phyloP scores from a whole-genome alignment of 2,888 invertebrate genomes.

The Agrochola lychnidis region DNA sequence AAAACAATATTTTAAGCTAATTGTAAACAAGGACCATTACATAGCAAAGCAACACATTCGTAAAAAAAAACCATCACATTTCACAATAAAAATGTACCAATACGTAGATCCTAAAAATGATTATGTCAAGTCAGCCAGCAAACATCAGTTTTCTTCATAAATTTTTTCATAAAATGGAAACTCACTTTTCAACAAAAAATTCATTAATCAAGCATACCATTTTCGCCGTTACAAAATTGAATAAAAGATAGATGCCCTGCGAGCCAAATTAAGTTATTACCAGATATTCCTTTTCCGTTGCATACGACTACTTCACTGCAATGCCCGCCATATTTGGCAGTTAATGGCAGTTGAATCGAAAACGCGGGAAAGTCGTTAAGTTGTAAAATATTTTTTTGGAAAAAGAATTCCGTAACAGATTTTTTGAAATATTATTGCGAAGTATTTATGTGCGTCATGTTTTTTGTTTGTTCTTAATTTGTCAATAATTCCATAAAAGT shows the following conservation, averaged over 20 bases:
- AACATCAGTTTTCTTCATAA: neutral
- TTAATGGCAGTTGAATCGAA: slow-evolving; percentile 59
- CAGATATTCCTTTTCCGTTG: slow-evolving; percentile 71
- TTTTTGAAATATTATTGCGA: neutral
- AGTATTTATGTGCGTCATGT: neutral
- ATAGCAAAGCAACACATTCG: neutral
- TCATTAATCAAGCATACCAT: slow-evolving; percentile 72
- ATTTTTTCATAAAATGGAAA: slow-evolving; percentile 3
- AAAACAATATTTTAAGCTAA: neutral
- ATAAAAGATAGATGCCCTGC: slow-evolving; percentile 73
- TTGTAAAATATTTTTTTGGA: slow-evolving; percentile 31
- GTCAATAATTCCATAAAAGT: neutral
- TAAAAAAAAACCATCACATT: neutral
- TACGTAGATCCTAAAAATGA: neutral
- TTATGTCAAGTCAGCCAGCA: neutral
- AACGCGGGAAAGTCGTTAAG: slow-evolving; percentile 44
- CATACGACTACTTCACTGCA: slow-evolving; percentile 70
- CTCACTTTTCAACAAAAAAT: slow-evolving; percentile 2
- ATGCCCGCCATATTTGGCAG: slow-evolving; percentile 63
- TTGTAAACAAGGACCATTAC: neutral
- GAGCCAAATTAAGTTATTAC: slow-evolving; percentile 80
- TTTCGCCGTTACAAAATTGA: slow-evolving; percentile 76
- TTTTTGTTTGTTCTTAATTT: neutral
- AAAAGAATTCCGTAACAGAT: slow-evolving; percentile 13
- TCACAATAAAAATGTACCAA: neutral